These are phyloP conservation scores for Gonioctena quinquepunctata DNA, from an alignment of 1,140 invertebrate species.

Conservation along the genomic window DNA sequence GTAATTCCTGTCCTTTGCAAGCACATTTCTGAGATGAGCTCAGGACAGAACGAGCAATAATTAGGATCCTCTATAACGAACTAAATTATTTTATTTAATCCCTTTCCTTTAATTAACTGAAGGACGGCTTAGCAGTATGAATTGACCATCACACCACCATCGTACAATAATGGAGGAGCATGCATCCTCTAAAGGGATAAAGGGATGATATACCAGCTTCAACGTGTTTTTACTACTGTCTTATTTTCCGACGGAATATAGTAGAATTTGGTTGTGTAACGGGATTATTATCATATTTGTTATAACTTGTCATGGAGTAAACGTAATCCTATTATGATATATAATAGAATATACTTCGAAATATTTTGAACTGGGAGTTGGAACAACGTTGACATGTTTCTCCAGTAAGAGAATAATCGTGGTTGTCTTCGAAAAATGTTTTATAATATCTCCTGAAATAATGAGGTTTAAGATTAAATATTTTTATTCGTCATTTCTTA, in stretches of 20 bases:
- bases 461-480: too few relatives aligned
- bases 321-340: slow-evolving; percentile 23
- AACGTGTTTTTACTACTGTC: slow-evolving; percentile 17
- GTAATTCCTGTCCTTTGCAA: not conserved
- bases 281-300: slow-evolving; percentile 17
- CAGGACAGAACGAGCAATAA: slow-evolving; percentile 12
- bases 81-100: slow-evolving; percentile 22
- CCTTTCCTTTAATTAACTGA: slow-evolving; percentile 26
- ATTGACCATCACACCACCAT: slow-evolving; percentile 16
- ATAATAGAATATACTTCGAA: slow-evolving; percentile 20
- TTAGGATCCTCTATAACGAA: slow-evolving; percentile 16
- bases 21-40: not conserved
- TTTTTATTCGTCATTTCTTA: too few relatives aligned
- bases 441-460: too few relatives aligned
- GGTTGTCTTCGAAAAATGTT: too few relatives aligned
- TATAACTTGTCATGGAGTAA: slow-evolving; percentile 8
- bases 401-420: too few relatives aligned
- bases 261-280: slow-evolving; percentile 12
- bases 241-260: slow-evolving; percentile 10
- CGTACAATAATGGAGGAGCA: not conserved
- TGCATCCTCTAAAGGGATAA: slow-evolving; percentile 16
- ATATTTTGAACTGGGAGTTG: too few relatives aligned
- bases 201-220: slow-evolving; percentile 15
- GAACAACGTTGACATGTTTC: too few relatives aligned
- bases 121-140: slow-evolving; percentile 15